Conservation (phyloP, 2,888 invertebrate genomes). For the Orthosia incerta region DNA sequence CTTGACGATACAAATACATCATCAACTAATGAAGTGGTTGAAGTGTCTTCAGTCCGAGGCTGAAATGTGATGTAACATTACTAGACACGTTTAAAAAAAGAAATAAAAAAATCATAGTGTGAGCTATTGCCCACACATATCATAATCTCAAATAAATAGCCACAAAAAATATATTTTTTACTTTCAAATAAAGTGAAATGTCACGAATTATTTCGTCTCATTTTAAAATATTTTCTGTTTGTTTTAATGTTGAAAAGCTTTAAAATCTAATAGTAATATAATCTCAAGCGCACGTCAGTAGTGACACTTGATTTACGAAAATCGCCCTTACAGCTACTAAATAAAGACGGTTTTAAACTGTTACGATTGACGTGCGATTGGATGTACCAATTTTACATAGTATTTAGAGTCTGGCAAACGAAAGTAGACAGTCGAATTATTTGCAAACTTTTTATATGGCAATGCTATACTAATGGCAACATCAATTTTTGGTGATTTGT, state of each 20-base stretch:
- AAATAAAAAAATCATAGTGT: neutral
- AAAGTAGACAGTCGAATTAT: too few relatives aligned
- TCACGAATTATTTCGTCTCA: neutral
- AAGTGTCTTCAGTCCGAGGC: constrained; percentile 41
- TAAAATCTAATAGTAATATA: neutral
- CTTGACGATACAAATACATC: constrained; percentile 9
- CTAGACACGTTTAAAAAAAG: neutral
- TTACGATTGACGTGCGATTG: constrained; percentile 2
- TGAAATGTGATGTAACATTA: constrained; percentile 47
- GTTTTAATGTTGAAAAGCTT: neutral
- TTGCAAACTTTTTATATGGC: too few relatives aligned
- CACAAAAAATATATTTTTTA: neutral
- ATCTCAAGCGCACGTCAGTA: constrained; percentile 6
- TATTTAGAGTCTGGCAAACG: too few relatives aligned
- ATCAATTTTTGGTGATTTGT: too few relatives aligned
- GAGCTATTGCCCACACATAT: neutral
- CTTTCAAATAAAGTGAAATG: neutral
- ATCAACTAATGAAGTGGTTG: constrained; percentile 14
- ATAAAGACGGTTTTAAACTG: neutral
- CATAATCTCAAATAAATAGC: constrained; percentile 7
- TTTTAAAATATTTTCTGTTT: constrained; percentile 1
- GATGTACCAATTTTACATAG: neutral
- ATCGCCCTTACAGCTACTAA: neutral
- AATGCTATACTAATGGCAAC: too few relatives aligned
- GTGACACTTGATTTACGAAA: neutral